Conservation (phyloP, 2,888 invertebrate species). For the Neocrepidodera transversa region DNA sequence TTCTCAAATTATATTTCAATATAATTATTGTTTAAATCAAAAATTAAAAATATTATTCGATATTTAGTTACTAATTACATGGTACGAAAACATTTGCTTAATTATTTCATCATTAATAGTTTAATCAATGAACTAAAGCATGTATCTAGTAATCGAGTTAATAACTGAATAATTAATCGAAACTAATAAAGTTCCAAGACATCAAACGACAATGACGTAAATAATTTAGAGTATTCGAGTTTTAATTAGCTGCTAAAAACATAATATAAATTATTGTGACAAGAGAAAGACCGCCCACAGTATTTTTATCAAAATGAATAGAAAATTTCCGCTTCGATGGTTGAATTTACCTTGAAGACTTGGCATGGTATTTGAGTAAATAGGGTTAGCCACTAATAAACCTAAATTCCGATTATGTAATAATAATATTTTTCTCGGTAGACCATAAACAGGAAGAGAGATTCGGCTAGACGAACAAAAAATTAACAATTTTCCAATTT, state of each 20-base stretch:
- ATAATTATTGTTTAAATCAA: no score
- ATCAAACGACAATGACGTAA: no score
- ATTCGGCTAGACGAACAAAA: slow-evolving; percentile 4
- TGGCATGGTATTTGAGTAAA: slow-evolving; percentile 27
- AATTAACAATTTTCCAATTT: no score
- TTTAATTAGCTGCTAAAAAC: slow-evolving; percentile 27
- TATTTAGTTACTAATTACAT: no score
- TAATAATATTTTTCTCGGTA: slow-evolving; percentile 14
- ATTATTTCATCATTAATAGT: no score
- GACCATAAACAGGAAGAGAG: slow-evolving; percentile 24
- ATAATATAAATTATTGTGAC: slow-evolving; percentile 32
- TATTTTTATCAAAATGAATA: slow-evolving; percentile 32
- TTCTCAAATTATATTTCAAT: no score
- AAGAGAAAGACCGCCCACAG: slow-evolving; percentile 34
- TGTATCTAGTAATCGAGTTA: no score
- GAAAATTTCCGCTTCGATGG: slow-evolving; percentile 34
- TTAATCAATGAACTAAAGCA: no score
- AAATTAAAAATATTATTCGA: no score
- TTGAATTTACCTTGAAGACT: slow-evolving; percentile 33
- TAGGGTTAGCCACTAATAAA: slow-evolving; percentile 29
- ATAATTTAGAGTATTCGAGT: slow-evolving; percentile 13
- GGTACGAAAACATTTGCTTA: no score
- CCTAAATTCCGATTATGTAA: slow-evolving; percentile 31
- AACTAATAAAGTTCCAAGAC: no score
- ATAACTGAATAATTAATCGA: no score